phyloP scores from a whole-genome alignment of 2,113 vertebrate genomes.

The Brachypodius melanocephalos region DNA sequence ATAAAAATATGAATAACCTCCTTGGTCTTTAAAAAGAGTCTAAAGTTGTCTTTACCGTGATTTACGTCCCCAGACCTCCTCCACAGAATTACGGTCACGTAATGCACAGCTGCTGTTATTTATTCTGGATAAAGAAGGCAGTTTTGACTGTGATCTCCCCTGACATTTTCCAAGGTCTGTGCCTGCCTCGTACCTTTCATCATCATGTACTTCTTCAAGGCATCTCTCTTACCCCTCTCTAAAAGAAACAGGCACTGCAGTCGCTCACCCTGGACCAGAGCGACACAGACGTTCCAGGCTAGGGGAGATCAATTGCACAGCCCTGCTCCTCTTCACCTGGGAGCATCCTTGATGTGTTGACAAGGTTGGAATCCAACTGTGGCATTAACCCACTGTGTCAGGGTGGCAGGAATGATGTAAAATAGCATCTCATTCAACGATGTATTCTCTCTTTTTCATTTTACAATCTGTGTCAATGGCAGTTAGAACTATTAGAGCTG shows the following conservation, averaged over 20 bases:
- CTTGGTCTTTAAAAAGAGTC: background rate
- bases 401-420: background rate
- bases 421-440: background rate
- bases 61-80: slow-evolving; percentile 1
- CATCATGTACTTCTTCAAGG: slow-evolving; percentile 33
- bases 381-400: background rate
- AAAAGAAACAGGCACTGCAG: slow-evolving; percentile 12
- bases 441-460: slow-evolving; percentile 16
- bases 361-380: slow-evolving; percentile 17
- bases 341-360: background rate
- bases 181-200: slow-evolving; percentile 46
- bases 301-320: slow-evolving; percentile 40
- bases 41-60: background rate
- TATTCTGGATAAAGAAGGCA: slow-evolving; percentile 41
- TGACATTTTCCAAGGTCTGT: slow-evolving; percentile 53
- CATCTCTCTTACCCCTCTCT: slow-evolving; percentile 15
- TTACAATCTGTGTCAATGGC: slow-evolving; percentile 9
- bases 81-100: background rate
- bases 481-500: slow-evolving; percentile 33
- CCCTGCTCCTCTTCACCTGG: slow-evolving; percentile 35
- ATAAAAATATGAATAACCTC: background rate
- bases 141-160: slow-evolving; percentile 49
- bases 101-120: slow-evolving; percentile 31
- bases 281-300: slow-evolving; percentile 13
- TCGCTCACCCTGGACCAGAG: slow-evolving; percentile 4